These are phyloP conservation scores for Cyprinodon tularosa DNA, from an alignment of 2,113 vertebrate species.

Conservation along the genomic window DNA sequence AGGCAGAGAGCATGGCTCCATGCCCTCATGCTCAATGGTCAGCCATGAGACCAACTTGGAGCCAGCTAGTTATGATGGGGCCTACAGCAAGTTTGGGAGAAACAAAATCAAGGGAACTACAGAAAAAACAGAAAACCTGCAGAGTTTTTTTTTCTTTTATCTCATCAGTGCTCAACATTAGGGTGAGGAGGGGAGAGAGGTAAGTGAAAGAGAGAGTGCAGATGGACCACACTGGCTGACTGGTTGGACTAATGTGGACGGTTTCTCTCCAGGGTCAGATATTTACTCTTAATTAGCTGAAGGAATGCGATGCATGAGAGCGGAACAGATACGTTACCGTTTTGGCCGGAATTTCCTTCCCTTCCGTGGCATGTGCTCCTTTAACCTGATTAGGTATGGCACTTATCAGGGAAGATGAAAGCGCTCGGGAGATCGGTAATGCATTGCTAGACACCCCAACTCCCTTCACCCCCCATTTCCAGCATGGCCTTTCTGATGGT, in stretches of 20 bases:
- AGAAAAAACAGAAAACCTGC: slow-evolving; percentile 63
- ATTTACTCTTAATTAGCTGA: slow-evolving; percentile 83
- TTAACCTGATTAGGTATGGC: slow-evolving; percentile 86
- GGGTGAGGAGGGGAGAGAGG: slow-evolving; percentile 32
- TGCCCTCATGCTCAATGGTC: slow-evolving; percentile 75
- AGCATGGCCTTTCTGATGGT: slow-evolving; percentile 29
- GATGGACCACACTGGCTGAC: slow-evolving; percentile 80
- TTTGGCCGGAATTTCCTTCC: slow-evolving; percentile 81
- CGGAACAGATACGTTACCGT: slow-evolving; percentile 84
- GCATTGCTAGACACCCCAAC: slow-evolving; percentile 70
- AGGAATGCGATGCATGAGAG: slow-evolving; percentile 83
- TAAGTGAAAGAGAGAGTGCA: slow-evolving; percentile 65
- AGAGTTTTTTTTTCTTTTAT: slow-evolving; percentile 74
- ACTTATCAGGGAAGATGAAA: slow-evolving; percentile 83
- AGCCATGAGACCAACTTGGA: slow-evolving; percentile 73
- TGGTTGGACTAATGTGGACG: slow-evolving; percentile 76
- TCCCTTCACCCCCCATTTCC: slow-evolving; percentile 52
- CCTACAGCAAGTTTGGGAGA: slow-evolving; percentile 44
- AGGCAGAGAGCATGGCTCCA: slow-evolving; percentile 60
- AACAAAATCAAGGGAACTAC: slow-evolving; percentile 46
- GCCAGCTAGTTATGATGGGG: slow-evolving; percentile 68
- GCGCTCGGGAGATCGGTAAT: slow-evolving; percentile 64
- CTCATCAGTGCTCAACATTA: slow-evolving; percentile 78
- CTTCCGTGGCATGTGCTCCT: slow-evolving; percentile 77
- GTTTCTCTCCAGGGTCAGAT: slow-evolving; percentile 82